These are phyloP conservation scores for Eupithecia vulgata DNA, from an alignment of 2,888 invertebrate species.

Conservation along the genomic window DNA sequence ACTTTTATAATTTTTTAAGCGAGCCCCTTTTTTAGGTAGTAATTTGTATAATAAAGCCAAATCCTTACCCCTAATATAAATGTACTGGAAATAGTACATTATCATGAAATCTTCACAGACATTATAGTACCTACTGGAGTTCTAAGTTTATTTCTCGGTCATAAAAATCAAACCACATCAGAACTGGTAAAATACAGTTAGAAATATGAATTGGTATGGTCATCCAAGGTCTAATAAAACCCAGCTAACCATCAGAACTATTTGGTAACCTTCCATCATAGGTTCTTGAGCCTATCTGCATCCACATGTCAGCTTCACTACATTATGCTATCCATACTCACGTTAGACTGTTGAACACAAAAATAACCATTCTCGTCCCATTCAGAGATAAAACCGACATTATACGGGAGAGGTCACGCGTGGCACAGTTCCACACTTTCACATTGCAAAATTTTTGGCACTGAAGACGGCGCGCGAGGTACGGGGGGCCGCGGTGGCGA, in stretches of 20 bases:
- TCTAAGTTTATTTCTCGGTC: background rate
- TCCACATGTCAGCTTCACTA: constrained; percentile 60
- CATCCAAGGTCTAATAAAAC: background rate
- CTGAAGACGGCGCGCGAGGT: constrained; percentile 69
- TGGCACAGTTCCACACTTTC: constrained; percentile 83
- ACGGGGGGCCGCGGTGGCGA: constrained; percentile 76
- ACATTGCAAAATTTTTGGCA: constrained; percentile 84
- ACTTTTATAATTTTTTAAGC: background rate
- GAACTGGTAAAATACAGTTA: background rate
- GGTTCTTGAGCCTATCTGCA: constrained; percentile 50
- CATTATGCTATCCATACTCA: constrained; percentile 54
- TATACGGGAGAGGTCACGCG: constrained; percentile 78
- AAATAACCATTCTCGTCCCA: constrained; percentile 61
- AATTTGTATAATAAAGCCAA: background rate
- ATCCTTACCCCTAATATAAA: background rate
- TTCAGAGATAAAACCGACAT: constrained; percentile 60
- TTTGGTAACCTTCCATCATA: background rate
- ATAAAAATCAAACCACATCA: background rate
- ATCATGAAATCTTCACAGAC: background rate
- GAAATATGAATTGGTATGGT: background rate
- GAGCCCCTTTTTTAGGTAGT: background rate
- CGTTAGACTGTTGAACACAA: constrained; percentile 64
- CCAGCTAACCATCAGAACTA: background rate
- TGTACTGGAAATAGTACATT: background rate
- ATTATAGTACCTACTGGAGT: background rate